Evolutionary conservation across 2,797 vertebrate species (phyloP).

Genomic region (Ciconia nigra): DNA sequence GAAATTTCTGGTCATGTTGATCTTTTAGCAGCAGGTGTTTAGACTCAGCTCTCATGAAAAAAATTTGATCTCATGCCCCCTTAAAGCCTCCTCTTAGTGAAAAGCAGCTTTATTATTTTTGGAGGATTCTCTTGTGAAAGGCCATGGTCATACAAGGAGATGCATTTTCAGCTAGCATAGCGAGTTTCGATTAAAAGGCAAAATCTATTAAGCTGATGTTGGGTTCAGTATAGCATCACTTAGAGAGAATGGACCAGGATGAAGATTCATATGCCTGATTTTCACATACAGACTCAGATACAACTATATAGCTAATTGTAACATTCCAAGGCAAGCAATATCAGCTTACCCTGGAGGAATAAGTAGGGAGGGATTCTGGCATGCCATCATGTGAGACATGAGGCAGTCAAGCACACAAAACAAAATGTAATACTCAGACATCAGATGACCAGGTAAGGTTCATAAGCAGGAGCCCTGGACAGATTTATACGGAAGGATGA

Average conservation of each 20-base stretch:
- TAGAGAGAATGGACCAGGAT: neutral
- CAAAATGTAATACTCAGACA: neutral
- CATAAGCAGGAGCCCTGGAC: neutral
- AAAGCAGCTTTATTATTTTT: neutral
- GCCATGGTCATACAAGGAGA: neutral
- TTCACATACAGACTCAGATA: neutral
- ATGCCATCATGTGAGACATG: neutral
- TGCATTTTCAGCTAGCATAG: neutral
- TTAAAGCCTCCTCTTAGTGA: neutral
- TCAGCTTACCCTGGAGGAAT: neutral
- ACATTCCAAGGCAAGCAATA: neutral
- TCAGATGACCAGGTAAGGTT: neutral
- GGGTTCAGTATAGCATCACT: neutral
- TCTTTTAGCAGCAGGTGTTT: neutral
- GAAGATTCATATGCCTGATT: neutral
- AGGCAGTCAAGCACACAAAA: neutral
- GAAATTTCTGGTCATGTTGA: neutral
- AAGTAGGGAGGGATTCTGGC: neutral
- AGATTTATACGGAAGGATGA: neutral
- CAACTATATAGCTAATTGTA: neutral
- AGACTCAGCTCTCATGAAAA: neutral
- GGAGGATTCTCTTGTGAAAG: neutral
- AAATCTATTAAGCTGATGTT: neutral
- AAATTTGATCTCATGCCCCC: neutral
- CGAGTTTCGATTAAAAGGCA: neutral